phyloP scores from a whole-genome alignment of 2,113 vertebrate species.

The Dipodomys ordii region DNA sequence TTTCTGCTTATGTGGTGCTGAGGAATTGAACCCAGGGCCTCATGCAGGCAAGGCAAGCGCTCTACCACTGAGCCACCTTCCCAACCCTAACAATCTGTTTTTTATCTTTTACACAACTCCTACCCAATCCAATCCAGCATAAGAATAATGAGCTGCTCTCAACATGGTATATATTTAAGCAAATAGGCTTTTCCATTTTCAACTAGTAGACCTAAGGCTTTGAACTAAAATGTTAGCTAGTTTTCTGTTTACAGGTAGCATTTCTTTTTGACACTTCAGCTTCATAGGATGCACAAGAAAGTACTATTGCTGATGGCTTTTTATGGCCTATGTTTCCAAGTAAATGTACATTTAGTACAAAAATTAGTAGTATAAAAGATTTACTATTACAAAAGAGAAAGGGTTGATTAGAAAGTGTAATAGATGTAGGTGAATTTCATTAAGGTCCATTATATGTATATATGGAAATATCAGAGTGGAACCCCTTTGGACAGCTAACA shows the following conservation, averaged over 20 bases:
- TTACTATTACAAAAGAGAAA: no score
- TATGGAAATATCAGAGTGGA: no score
- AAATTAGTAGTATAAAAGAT: no score
- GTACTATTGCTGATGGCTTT: neutral
- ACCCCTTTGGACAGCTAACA: neutral
- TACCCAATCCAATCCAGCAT: neutral
- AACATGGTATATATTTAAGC: neutral
- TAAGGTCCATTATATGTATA: no score
- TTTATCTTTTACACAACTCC: neutral
- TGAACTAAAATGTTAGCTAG: neutral
- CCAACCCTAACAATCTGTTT: neutral
- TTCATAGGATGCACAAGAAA: neutral
- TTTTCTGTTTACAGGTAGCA: neutral
- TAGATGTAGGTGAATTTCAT: no score
- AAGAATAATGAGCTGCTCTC: neutral
- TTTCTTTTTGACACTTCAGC: neutral
- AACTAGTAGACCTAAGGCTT: constrained; percentile 28
- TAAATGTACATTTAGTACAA: neutral
- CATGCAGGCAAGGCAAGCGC: no score
- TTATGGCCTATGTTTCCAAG: neutral
- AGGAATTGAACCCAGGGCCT: no score
- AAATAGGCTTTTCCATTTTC: neutral
- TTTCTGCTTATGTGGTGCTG: no score
- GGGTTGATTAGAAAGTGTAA: neutral
- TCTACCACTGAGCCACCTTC: no score